Conservation (phyloP, 92 coral and sea anemone genomes). For the Zoanthus sansibaricus region DNA sequence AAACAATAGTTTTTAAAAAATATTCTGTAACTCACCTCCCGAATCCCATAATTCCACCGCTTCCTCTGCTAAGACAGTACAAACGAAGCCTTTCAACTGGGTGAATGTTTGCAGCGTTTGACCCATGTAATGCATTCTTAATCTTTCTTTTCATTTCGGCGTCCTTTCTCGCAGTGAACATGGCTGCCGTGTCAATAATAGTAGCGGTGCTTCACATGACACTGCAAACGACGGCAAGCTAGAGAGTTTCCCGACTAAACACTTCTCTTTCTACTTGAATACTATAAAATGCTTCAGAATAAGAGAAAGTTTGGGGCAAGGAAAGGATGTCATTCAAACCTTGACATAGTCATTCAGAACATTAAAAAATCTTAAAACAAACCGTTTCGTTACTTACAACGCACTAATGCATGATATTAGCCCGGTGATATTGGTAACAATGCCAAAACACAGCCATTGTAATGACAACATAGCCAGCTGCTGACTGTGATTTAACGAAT, state of each 20-base stretch:
- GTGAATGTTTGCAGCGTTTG: slow-evolving; percentile 37
- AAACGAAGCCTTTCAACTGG: slow-evolving; percentile 79
- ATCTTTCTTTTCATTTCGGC: slow-evolving; percentile 78
- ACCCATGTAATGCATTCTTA: slow-evolving; percentile 49
- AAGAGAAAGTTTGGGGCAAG: not conserved
- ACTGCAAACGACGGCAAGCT: not conserved
- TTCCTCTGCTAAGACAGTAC: slow-evolving; percentile 87
- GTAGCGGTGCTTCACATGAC: not conserved
- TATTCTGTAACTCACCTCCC: slow-evolving; percentile 74
- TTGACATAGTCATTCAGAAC: not conserved
- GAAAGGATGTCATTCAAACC: not conserved
- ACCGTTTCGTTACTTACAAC: not conserved
- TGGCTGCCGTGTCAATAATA: slow-evolving; percentile 20
- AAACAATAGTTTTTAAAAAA: not conserved
- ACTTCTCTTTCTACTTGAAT: not conserved
- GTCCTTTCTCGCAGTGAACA: slow-evolving; percentile 88
- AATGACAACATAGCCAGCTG: not conserved
- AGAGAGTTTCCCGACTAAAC: not conserved
- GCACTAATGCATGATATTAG: not conserved
- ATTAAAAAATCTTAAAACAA: not conserved
- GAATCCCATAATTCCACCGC: slow-evolving; percentile 87
- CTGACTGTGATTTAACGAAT: not conserved
- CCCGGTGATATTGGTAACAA: slow-evolving; percentile 8
- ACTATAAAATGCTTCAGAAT: not conserved
- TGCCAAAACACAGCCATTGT: not conserved